Conservation (phyloP, 2,113 vertebrate genomes). For the Gadus chalcogrammus region DNA sequence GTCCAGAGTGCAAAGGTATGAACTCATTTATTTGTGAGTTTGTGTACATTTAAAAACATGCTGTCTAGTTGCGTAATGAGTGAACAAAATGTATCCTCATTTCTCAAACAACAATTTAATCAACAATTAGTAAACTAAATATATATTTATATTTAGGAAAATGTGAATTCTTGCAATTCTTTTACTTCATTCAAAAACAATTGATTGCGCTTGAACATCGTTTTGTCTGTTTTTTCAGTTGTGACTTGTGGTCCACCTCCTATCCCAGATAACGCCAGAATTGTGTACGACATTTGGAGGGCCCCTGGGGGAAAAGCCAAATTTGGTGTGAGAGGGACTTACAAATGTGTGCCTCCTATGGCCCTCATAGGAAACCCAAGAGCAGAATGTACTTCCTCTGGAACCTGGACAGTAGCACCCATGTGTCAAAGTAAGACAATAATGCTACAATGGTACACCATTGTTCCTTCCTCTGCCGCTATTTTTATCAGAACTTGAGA, state of each 20-base stretch:
- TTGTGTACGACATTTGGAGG: conserved; percentile 49
- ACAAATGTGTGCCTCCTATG: conserved; percentile 73
- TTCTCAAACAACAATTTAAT: background rate
- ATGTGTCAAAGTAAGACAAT: conserved; percentile 74
- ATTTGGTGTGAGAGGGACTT: conserved; percentile 66
- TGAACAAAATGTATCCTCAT: background rate
- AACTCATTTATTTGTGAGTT: conserved; percentile 4
- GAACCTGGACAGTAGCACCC: conserved; percentile 82
- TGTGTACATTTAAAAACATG: background rate
- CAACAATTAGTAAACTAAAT: background rate
- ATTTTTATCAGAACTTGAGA: too few relatives aligned
- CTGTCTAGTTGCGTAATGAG: too few relatives aligned
- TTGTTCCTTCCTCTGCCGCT: too few relatives aligned
- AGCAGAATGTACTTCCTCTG: conserved; percentile 69
- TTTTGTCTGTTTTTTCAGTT: conserved; percentile 58
- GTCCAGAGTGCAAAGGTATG: conserved; percentile 80
- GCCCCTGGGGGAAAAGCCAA: conserved; percentile 48
- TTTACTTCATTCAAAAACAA: background rate
- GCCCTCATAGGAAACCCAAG: conserved; percentile 76
- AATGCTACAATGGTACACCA: too few relatives aligned
- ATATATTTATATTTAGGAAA: too few relatives aligned
- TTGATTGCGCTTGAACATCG: background rate
- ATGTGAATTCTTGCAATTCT: background rate
- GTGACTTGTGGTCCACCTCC: conserved; percentile 76
- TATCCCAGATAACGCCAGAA: conserved; percentile 65